Evolutionary conservation across 1,140 invertebrate species (phyloP), one percentile per base, ranked within the genome.

Genomic region (Pogonomyrmex barbatus): DNA sequence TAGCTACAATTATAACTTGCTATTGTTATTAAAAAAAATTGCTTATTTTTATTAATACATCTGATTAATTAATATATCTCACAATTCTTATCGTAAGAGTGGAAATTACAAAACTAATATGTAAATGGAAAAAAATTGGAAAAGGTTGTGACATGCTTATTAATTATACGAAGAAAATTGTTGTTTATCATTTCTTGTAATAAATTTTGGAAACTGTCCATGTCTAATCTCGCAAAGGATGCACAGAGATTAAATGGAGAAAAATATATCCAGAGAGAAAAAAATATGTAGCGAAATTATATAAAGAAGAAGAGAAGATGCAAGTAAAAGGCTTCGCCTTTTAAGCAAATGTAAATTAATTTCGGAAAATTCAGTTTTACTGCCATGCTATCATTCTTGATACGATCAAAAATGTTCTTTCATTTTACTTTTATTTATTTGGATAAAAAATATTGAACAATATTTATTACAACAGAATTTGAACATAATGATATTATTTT

Each of bases 61-160:
- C 24, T 24, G 0, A 24, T 0, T 24, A 24, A 24, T 24, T 24
- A 24, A 24, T 24, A 24, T 24, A 24, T 24, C 24, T 24, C 24
- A 24, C 24, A 24, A 24, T n/a, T n/a, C n/a, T n/a, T n/a, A n/a
- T 24, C 24, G 33, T 47, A 30, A 36, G 30, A 1, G 54, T 24
- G 36, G 33, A 14, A 56, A 50, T 54, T 67, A 65, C 52, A 4
- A 4, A 2, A 36, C 12, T 42, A 30, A 76, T 47, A n/a, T 0
- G 5, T 39, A 45, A 52, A 24, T 24, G 47, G 14, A 14, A 50
- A 12, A 6, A 39, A n/a, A 45, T 17, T 47, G 8, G 30, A 85
- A 70, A 85, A 70, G 24, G 79, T 85, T 50, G 47, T 52, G 47
- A 82, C 14, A 3, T 4, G 65, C 52, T 62, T 82, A 24, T 71